Evolutionary conservation across 2,113 vertebrate genomes (phyloP).

Genomic region (Mirounga angustirostris): DNA sequence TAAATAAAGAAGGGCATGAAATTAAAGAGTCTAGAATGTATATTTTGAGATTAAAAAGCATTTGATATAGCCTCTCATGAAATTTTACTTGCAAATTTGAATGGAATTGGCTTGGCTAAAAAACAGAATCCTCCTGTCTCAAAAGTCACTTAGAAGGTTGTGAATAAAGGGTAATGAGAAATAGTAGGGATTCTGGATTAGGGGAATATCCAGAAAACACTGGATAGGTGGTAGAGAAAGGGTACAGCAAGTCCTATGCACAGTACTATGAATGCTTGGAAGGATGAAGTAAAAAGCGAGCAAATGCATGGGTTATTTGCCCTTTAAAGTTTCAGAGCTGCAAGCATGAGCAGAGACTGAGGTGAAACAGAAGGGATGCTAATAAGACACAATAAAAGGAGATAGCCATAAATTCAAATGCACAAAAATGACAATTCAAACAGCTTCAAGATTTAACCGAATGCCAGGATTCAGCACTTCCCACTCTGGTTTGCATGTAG

Average conservation of each 20-base stretch:
- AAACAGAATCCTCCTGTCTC: conserved; percentile 33
- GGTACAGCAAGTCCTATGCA: background rate
- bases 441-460: background rate
- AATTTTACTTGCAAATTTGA: conserved; percentile 64
- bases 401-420: background rate
- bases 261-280: background rate
- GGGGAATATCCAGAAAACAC: background rate
- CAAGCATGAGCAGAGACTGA: background rate
- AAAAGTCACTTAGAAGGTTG: conserved; percentile 32
- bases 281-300: background rate
- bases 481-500: background rate
- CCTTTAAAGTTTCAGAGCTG: background rate
- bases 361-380: background rate
- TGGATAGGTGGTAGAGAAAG: background rate
- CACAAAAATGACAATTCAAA: background rate
- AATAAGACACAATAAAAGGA: background rate
- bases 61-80: conserved; percentile 30
- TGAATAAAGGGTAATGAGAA: conserved; percentile 55
- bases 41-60: conserved; percentile 55
- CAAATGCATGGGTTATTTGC: background rate
- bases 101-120: conserved; percentile 53
- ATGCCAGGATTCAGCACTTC: background rate
- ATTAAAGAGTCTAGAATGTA: conserved; percentile 49
- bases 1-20: conserved; percentile 45
- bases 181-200: background rate